Base-by-base conservation (phyloP, 2,888 invertebrate species). In the Polyploca ridens region DNA sequence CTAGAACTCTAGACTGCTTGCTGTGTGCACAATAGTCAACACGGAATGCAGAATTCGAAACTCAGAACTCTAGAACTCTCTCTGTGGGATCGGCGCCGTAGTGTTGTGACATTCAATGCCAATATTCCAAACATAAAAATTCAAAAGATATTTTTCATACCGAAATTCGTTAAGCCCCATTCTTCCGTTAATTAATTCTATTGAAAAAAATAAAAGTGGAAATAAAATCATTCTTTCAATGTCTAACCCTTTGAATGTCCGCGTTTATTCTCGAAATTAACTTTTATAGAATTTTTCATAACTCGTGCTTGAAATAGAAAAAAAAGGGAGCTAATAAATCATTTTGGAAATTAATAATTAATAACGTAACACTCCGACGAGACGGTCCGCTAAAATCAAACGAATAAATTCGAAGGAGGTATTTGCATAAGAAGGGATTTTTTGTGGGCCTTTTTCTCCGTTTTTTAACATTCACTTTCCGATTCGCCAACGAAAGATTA, bases 271-370 rank as follows among this genome's bases (percentile, higher is more conserved):
- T 79, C 76, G 82, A 85, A 90, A 90, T 90, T 90, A 88, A 86
- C 84, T 88, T 85, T 84, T 80, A 83, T 84, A 84, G 84, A 87
- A 86, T 86, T 88, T 89, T 88, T 88, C 86, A 86, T 86, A 87
- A 85, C 82, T 84, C 82, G 74, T 71, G 71, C 65, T 66, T 69
- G 66, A 76, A 72, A 74, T 76, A 65, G 75, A 71, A 74, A 81
- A n/a, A 79, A 82, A 80, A 82, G 19, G 54, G 54, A 80, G 83
- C 79, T 88, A 88, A 93, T 93, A 93, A 93, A 93, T 94, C 92
- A 92, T 89, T 90, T 82, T 86, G 73, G 83, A 82, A 93, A 93
- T 94, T 93, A 93, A 93, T 93, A 92, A 93, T 92, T 90, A 90
- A 91, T 90, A 87, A 76, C 75, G 82, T 73, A 82, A 83, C 85